Evolutionary conservation across 2,888 invertebrate genomes (phyloP).

Genomic region (Ischnus inquisitorius): DNA sequence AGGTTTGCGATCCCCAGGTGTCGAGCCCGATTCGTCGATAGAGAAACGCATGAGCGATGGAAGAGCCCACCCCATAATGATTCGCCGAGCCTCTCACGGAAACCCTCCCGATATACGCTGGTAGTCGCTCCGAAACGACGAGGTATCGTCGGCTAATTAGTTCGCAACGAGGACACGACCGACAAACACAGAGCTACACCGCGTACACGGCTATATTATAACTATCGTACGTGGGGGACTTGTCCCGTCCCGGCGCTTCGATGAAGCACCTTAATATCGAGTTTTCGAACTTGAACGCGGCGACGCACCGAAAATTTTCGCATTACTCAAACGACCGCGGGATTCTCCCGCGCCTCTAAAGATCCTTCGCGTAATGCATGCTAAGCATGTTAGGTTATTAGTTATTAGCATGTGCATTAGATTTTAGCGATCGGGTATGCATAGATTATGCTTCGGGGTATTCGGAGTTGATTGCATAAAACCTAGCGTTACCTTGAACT

Average conservation of each 20-base stretch:
- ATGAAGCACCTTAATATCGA: conserved; percentile 72
- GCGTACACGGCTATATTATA: conserved; percentile 2
- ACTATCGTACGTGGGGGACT: conserved; percentile 44
- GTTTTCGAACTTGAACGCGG: conserved; percentile 75
- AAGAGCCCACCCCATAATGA: conserved; percentile 30
- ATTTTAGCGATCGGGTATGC: conserved; percentile 57
- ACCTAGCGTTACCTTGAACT: no score
- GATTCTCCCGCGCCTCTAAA: conserved; percentile 64
- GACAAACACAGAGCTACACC: neutral
- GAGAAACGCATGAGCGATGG: neutral
- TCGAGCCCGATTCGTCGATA: conserved; percentile 7
- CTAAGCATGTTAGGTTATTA: conserved; percentile 82
- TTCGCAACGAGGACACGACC: conserved; percentile 65
- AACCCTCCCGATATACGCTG: conserved; percentile 15
- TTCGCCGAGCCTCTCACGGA: conserved; percentile 1
- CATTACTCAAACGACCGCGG: conserved; percentile 72
- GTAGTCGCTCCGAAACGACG: conserved; percentile 18
- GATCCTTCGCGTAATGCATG: conserved; percentile 78
- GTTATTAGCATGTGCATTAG: conserved; percentile 75
- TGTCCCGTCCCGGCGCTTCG: neutral
- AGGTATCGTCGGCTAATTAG: conserved; percentile 67
- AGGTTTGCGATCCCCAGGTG: conserved; percentile 19
- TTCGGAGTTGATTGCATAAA: neutral
- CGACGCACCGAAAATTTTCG: conserved; percentile 75
- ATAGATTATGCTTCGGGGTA: conserved; percentile 27